Evolutionary conservation across 2,797 vertebrate genomes (phyloP).

Genomic region (Mallotus villosus): DNA sequence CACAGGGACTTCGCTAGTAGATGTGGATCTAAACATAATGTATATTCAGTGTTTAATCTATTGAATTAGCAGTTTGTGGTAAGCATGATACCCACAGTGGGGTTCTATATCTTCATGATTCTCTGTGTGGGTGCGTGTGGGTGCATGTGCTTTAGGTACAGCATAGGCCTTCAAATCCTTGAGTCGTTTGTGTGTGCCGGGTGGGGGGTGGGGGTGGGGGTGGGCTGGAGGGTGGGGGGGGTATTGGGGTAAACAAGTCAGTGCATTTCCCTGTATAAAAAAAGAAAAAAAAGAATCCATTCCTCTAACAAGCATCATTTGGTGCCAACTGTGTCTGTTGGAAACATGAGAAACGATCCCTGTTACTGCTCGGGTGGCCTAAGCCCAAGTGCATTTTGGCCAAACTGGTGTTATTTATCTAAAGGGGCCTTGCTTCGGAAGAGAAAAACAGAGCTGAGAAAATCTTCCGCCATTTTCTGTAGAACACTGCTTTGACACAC

Average conservation of each 20-base stretch:
- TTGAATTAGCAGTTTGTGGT: too few relatives aligned
- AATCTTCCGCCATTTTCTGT: neutral
- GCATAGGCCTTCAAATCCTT: too few relatives aligned
- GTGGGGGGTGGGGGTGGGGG: too few relatives aligned
- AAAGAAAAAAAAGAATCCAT: conserved; percentile 17
- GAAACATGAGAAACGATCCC: conserved; percentile 23
- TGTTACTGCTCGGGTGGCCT: neutral
- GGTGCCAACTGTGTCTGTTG: conserved; percentile 17
- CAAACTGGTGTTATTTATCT: conserved; percentile 1
- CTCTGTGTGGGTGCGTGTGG: too few relatives aligned
- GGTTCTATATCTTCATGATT: too few relatives aligned
- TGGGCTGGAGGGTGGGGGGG: neutral
- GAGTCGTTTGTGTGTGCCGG: too few relatives aligned
- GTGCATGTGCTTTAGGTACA: too few relatives aligned
- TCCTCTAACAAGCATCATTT: conserved; percentile 34
- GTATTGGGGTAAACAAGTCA: neutral
- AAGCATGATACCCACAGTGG: too few relatives aligned
- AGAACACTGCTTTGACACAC: neutral
- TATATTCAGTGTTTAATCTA: neutral
- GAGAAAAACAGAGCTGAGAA: neutral
- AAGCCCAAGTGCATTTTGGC: neutral
- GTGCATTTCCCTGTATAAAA: conserved; percentile 17
- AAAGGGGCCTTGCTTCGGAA: neutral
- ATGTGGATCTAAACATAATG: neutral
- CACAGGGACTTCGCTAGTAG: neutral